Conservation (phyloP, 2,888 invertebrate genomes). For the Brenthis daphne region DNA sequence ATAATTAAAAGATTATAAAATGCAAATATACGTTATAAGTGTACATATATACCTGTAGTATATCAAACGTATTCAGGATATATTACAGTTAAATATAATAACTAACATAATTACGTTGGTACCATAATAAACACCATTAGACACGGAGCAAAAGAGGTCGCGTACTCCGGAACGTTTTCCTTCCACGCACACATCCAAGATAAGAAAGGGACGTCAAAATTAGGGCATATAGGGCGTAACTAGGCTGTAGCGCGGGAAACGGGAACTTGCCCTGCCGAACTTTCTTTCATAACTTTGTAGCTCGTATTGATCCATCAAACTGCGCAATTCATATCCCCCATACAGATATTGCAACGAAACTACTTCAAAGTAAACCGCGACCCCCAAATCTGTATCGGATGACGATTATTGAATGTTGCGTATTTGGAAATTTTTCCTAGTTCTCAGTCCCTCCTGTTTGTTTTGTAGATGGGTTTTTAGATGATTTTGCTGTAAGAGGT, state of each 20-base stretch:
- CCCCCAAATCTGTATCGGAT: conserved; percentile 32
- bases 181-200: conserved; percentile 59
- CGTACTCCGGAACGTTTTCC: conserved; percentile 45
- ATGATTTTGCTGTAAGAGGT: neutral
- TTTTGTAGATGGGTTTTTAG: neutral
- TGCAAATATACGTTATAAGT: too few relatives aligned
- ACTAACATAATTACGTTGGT: conserved; percentile 8
- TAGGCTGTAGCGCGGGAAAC: conserved; percentile 76
- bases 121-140: conserved; percentile 28
- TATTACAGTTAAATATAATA: neutral
- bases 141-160: conserved; percentile 34
- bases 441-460: neutral
- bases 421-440: conserved; percentile 8
- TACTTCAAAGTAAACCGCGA: conserved; percentile 41
- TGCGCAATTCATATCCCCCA: conserved; percentile 76
- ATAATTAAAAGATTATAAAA: too few relatives aligned
- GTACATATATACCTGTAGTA: neutral
- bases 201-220: conserved; percentile 69
- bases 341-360: conserved; percentile 49
- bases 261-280: conserved; percentile 76
- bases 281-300: conserved; percentile 81
- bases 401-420: conserved; percentile 23
- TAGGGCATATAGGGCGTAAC: conserved; percentile 81
- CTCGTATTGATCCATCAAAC: conserved; percentile 79
- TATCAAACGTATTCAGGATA: neutral